A percentile compares a stretch with the other conserved stretches of the same genome.
phyloP scores from a whole-genome alignment of 2,113 vertebrate genomes.

The Myotis lucifugus region DNA sequence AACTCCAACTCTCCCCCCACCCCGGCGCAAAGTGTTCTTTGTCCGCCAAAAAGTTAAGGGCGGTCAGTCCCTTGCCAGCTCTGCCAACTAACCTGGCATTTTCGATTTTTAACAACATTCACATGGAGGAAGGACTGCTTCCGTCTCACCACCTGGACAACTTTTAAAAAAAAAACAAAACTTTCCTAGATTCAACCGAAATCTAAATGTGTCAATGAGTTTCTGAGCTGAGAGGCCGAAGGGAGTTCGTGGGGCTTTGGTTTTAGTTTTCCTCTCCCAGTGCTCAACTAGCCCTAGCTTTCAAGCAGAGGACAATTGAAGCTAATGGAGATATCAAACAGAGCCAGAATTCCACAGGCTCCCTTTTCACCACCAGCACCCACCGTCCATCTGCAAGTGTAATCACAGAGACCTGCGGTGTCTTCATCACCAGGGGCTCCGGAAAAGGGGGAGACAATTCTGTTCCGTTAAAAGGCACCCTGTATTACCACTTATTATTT shows the following conservation, averaged over 20 bases:
- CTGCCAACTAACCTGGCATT: not conserved
- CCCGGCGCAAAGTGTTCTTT: not conserved
- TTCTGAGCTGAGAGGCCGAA: not conserved
- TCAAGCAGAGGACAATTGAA: conserved; percentile 55
- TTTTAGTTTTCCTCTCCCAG: not conserved
- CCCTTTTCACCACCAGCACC: conserved; percentile 41
- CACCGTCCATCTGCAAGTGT: conserved; percentile 48
- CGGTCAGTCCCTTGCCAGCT: not conserved
- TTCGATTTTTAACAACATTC: not conserved
- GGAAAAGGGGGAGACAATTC: conserved; percentile 24
- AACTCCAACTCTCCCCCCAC: no score
- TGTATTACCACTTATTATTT: conserved; percentile 48
- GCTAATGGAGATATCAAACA: conserved; percentile 74
- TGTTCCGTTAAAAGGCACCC: conserved; percentile 18
- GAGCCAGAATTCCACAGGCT: conserved; percentile 41
- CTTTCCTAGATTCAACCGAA: not conserved
- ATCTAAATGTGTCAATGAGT: not conserved
- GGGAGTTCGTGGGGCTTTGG: not conserved
- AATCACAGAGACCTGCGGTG: not conserved
- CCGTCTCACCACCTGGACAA: not conserved
- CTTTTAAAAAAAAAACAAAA: not conserved
- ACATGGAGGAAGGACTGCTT: not conserved
- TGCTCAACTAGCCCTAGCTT: conserved; percentile 32
- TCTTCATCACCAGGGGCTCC: conserved; percentile 46
- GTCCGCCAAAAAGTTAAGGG: not conserved